phyloP scores from a whole-genome alignment of 2,797 vertebrate species.

The Periparus ater region DNA sequence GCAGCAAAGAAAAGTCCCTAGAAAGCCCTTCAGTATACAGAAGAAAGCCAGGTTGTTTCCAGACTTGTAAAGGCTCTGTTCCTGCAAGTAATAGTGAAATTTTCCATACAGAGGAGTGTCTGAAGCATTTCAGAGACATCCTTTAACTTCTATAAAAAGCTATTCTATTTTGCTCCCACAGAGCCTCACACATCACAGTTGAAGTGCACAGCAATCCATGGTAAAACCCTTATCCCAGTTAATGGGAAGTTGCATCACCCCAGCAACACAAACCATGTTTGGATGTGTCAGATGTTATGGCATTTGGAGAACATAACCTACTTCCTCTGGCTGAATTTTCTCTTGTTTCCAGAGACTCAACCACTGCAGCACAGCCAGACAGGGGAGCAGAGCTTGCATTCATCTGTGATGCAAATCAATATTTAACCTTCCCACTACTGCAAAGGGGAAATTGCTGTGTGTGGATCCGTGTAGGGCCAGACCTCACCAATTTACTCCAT shows the following conservation, averaged over 20 bases:
- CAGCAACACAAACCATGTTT: not conserved
- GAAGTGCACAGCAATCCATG: not conserved
- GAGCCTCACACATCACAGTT: not conserved
- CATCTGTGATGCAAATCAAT: not conserved
- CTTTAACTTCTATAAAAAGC: not conserved
- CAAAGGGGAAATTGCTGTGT: not conserved
- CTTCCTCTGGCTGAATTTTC: not conserved
- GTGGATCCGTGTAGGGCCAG: not conserved
- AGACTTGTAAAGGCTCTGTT: not conserved
- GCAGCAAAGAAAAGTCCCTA: not conserved
- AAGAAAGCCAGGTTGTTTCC: slow-evolving; percentile 14
- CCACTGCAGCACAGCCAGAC: not conserved
- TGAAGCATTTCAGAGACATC: not conserved
- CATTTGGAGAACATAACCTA: not conserved
- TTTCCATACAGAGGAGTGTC: not conserved
- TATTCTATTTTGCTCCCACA: not conserved
- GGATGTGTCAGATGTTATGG: not conserved
- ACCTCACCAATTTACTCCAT: not conserved
- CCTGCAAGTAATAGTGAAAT: not conserved
- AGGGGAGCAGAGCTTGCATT: not conserved
- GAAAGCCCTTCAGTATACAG: not conserved
- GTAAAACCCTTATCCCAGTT: not conserved
- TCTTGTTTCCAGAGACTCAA: not conserved
- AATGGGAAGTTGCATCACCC: not conserved
- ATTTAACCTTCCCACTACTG: not conserved